Conservation (phyloP, 1,140 invertebrate genomes). For the Zaprionus capensis region DNA sequence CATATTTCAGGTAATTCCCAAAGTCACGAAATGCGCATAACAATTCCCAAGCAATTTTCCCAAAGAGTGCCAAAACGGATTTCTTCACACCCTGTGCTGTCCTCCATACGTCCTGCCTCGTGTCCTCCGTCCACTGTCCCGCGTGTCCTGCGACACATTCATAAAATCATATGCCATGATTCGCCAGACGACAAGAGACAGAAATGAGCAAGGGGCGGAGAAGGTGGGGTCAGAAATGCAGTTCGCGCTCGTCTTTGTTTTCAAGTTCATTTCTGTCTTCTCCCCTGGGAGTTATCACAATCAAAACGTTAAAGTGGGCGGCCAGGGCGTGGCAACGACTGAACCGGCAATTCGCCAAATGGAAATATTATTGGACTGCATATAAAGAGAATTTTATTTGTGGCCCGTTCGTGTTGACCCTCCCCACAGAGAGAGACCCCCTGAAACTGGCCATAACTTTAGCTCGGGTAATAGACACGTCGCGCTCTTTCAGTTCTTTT, state of each 20-base stretch:
- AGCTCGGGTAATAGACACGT: constrained; percentile 37
- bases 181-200: neutral
- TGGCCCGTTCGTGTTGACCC: constrained; percentile 25
- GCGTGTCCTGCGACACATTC: constrained; percentile 47
- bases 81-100: constrained; percentile 53
- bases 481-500: constrained; percentile 17
- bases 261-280: constrained; percentile 28
- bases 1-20: constrained; percentile 14
- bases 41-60: constrained; percentile 67
- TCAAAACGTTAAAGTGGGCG: constrained; percentile 43
- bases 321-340: constrained; percentile 29
- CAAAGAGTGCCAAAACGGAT: constrained; percentile 72
- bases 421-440: neutral
- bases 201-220: neutral
- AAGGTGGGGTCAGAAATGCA: constrained; percentile 28
- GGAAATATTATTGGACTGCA: constrained; percentile 79
- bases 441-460: constrained; percentile 16
- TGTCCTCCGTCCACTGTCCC: no score
- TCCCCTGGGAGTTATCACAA: constrained; percentile 61
- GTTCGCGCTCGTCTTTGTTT: constrained; percentile 30
- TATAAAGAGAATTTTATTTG: constrained; percentile 77
- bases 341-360: constrained; percentile 69
- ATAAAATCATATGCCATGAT: constrained; percentile 72
- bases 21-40: constrained; percentile 69
- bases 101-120: constrained; percentile 21